A percentile compares a stretch with the other conserved stretches of the same genome.
Conservation (phyloP, 2,888 invertebrate species). For the Drosophila bunnanda region DNA sequence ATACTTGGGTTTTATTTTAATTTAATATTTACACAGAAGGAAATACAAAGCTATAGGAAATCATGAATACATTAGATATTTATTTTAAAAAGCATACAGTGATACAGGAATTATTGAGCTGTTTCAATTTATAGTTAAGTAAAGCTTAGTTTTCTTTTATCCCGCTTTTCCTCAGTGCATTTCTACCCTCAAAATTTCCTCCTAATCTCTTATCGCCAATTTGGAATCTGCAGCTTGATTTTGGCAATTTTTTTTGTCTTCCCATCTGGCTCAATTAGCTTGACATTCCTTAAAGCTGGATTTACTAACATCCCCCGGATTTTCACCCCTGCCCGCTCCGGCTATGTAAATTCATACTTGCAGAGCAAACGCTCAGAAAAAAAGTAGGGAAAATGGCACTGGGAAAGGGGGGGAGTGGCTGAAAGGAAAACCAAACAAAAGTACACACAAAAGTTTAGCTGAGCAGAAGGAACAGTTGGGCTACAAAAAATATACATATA, state of each 20-base stretch:
- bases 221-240: constrained; percentile 1
- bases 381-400: constrained; percentile 1
- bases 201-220: background rate
- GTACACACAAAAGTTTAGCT: constrained; percentile 60
- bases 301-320: constrained; percentile 1
- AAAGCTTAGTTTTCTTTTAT: no score
- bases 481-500: constrained; percentile 41
- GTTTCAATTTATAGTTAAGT: no score
- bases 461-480: constrained; percentile 29
- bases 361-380: constrained; percentile 49
- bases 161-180: background rate
- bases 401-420: constrained; percentile 14
- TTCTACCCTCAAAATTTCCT: background rate
- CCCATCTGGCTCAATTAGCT: constrained; percentile 14
- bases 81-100: no score
- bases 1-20: background rate
- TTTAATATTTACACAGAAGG: background rate
- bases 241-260: constrained; percentile 8
- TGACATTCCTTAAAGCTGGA: constrained; percentile 30
- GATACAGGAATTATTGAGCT: background rate
- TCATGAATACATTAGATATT: background rate
- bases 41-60: background rate
- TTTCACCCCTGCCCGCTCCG: background rate
- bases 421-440: constrained; percentile 65
- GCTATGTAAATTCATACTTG: constrained; percentile 53